These are phyloP conservation scores for Aphelenchoides avenae DNA, from an alignment of 1,140 invertebrate species.

Conservation along the genomic window DNA sequence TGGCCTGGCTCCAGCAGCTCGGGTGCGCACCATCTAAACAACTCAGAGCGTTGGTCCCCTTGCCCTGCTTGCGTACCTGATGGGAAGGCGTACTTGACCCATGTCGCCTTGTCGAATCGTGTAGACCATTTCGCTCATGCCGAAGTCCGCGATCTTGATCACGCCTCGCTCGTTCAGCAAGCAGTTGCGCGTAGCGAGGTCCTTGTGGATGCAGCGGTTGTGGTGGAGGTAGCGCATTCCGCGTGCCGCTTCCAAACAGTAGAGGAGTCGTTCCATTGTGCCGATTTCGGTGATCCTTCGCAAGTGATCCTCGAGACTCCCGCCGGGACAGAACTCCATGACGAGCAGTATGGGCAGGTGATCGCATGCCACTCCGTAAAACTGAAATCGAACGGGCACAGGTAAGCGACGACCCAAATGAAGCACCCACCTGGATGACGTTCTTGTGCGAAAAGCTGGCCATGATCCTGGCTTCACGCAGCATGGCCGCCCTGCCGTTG, in stretches of 20 bases:
- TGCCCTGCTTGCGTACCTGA: slow-evolving; percentile 71
- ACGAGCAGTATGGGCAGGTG: slow-evolving; percentile 44
- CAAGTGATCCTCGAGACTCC: slow-evolving; percentile 23
- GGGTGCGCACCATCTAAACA: slow-evolving; percentile 95
- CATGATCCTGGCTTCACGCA: too few relatives aligned
- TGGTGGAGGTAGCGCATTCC: slow-evolving; percentile 93
- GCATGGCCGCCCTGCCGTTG: too few relatives aligned
- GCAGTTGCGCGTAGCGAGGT: slow-evolving; percentile 65
- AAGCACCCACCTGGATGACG: too few relatives aligned
- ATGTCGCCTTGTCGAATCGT: slow-evolving; percentile 64
- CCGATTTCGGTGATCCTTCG: background rate
- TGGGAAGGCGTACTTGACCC: background rate
- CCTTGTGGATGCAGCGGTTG: slow-evolving; percentile 85
- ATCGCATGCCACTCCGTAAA: slow-evolving; percentile 32
- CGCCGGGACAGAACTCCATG: slow-evolving; percentile 39
- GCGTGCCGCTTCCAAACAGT: slow-evolving; percentile 8
- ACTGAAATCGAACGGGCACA: too few relatives aligned
- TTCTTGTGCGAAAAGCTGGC: too few relatives aligned
- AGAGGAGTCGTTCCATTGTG: slow-evolving; percentile 12
- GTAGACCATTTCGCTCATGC: slow-evolving; percentile 82
- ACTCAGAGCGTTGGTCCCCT: slow-evolving; percentile 75
- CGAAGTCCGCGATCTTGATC: slow-evolving; percentile 91
- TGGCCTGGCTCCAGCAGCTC: slow-evolving; percentile 81
- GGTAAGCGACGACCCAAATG: too few relatives aligned
- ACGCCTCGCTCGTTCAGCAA: slow-evolving; percentile 10